These are phyloP conservation scores for Mimachlamys varia DNA, from an alignment of 2,888 invertebrate genomes.

Conservation along the genomic window DNA sequence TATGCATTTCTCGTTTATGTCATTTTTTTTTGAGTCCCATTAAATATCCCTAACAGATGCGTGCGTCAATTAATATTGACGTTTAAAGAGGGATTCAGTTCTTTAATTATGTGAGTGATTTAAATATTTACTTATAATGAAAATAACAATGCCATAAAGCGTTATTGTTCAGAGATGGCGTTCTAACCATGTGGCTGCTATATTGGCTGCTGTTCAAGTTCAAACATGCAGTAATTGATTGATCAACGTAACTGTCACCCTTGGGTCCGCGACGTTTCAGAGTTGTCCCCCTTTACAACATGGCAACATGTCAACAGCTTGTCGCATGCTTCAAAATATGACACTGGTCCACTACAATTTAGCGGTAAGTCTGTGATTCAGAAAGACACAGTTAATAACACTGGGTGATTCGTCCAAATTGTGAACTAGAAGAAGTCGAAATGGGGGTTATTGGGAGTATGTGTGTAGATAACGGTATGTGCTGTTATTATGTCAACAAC, in stretches of 20 bases:
- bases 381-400: not conserved
- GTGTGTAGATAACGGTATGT: not conserved
- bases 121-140: too few species aligned
- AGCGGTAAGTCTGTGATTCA: not conserved
- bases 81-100: too few species aligned
- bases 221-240: not conserved
- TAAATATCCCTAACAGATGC: too few species aligned
- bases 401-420: not conserved
- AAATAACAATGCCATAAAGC: too few species aligned
- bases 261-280: not conserved
- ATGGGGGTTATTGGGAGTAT: not conserved
- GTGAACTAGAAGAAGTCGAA: not conserved
- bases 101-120: too few species aligned
- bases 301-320: constrained; percentile 36
- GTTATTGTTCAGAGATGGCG: too few species aligned
- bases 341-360: not conserved
- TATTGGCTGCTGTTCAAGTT: not conserved
- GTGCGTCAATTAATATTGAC: too few species aligned
- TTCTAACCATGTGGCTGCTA: not conserved
- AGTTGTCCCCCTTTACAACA: not conserved
- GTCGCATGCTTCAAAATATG: constrained; percentile 12
- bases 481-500: not conserved
- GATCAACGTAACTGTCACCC: constrained; percentile 19
- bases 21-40: too few species aligned
- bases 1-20: too few species aligned